phyloP scores from a whole-genome alignment of 2,797 vertebrate genomes.

The Agapornis canus region DNA sequence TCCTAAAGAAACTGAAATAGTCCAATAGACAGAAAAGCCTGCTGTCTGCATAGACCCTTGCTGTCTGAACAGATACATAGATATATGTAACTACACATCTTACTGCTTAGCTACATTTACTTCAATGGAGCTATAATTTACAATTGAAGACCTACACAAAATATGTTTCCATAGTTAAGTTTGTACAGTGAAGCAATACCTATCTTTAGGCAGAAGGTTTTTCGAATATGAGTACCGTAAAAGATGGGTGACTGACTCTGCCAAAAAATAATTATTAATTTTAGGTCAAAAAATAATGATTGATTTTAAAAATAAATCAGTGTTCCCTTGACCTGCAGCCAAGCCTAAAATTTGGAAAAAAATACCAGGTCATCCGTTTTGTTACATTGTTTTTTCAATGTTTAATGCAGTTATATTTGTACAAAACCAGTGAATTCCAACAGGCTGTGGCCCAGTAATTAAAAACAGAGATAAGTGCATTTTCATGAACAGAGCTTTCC shows the following conservation, averaged over 20 bases:
- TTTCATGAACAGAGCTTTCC: not conserved
- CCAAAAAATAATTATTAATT: not conserved
- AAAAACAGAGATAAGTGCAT: not conserved
- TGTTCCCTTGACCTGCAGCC: not conserved
- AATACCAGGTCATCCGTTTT: not conserved
- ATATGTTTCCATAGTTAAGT: not conserved
- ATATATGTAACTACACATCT: not conserved
- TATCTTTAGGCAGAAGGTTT: not conserved
- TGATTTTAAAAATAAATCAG: not conserved
- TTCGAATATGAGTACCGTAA: not conserved
- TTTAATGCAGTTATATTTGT: not conserved
- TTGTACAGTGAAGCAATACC: not conserved
- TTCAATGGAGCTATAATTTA: not conserved
- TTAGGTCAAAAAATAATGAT: not conserved
- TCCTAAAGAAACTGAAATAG: not conserved
- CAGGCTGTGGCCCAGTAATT: not conserved
- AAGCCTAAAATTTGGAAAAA: not conserved
- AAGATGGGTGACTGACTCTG: not conserved
- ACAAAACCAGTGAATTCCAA: not conserved
- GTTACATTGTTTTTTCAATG: accelerated
- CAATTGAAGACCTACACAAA: not conserved
- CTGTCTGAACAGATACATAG: not conserved
- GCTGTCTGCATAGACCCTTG: not conserved
- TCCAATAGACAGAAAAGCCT: not conserved
- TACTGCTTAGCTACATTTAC: not conserved